These are phyloP conservation scores for Drosophila ogumai DNA, from an alignment of 1,140 invertebrate species.

Conservation along the genomic window DNA sequence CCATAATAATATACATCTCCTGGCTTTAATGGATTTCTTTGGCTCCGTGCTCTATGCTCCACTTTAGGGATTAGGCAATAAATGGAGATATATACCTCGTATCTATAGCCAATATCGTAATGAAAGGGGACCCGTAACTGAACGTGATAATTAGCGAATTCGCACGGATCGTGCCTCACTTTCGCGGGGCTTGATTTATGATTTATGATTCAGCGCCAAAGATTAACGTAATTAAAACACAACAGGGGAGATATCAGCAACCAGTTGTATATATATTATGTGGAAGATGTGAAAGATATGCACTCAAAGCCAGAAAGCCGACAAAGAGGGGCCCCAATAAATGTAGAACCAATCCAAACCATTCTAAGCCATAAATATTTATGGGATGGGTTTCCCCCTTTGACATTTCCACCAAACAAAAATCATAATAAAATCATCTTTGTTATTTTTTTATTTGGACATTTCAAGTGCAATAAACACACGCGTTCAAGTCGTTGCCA, in stretches of 20 bases:
- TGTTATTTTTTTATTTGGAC: slow-evolving; percentile 14
- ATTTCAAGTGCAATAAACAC: slow-evolving; percentile 44
- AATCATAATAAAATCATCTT: slow-evolving; percentile 24
- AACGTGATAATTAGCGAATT: slow-evolving; percentile 78
- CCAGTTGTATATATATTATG: slow-evolving; percentile 27
- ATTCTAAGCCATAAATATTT: slow-evolving; percentile 44
- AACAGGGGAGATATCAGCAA: slow-evolving; percentile 40
- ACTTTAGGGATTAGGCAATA: slow-evolving; percentile 38
- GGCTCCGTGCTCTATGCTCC: slow-evolving; percentile 3
- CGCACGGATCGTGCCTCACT: slow-evolving; percentile 46
- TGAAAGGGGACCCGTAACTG: slow-evolving; percentile 20
- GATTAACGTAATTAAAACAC: slow-evolving; percentile 53
- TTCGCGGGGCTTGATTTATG: slow-evolving; percentile 55
- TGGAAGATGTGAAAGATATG: slow-evolving; percentile 25
- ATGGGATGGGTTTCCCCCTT: slow-evolving; percentile 24
- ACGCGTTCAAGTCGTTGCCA: slow-evolving; percentile 11
- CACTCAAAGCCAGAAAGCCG: slow-evolving; percentile 31
- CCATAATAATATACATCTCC: slow-evolving; percentile 3
- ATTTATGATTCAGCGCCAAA: slow-evolving; percentile 39
- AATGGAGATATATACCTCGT: slow-evolving; percentile 21
- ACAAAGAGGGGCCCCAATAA: slow-evolving; percentile 9
- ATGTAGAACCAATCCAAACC: slow-evolving; percentile 21
- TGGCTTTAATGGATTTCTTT: slow-evolving; percentile 31
- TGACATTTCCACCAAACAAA: slow-evolving; percentile 46
- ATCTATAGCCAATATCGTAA: slow-evolving; percentile 33